Percentiles rank a stretch among this genome's conserved stretches.
phyloP scores from a whole-genome alignment of 2,888 invertebrate genomes.

The Trichopoda pennipes region DNA sequence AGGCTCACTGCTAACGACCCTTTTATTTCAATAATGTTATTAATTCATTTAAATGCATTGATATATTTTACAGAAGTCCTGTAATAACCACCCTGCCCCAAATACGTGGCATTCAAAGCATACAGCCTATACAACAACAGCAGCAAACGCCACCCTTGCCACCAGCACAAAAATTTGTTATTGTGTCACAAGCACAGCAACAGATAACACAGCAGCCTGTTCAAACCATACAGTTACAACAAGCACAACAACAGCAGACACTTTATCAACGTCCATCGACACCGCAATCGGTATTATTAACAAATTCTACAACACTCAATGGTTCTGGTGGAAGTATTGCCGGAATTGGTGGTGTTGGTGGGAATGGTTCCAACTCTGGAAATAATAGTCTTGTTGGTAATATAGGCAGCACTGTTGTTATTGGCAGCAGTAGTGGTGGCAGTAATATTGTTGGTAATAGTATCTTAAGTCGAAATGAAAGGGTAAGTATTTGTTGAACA shows the following conservation, averaged over 20 bases:
- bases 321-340: conserved; percentile 50
- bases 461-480: conserved; percentile 66
- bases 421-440: conserved; percentile 48
- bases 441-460: conserved; percentile 55
- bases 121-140: conserved; percentile 70
- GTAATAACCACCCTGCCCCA: conserved; percentile 77
- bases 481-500: conserved; percentile 63
- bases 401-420: conserved; percentile 62
- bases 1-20: neutral
- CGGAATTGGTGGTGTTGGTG: conserved; percentile 43
- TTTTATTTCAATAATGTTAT: neutral
- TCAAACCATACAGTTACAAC: conserved; percentile 69
- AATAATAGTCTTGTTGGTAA: conserved; percentile 49
- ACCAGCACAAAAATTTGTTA: conserved; percentile 77
- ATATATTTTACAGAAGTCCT: conserved; percentile 73
- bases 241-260: conserved; percentile 56
- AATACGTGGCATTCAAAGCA: conserved; percentile 74
- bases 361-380: conserved; percentile 51
- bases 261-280: conserved; percentile 73
- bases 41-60: neutral
- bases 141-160: conserved; percentile 50
- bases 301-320: conserved; percentile 62
- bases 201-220: conserved; percentile 69
- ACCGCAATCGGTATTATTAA: conserved; percentile 71
- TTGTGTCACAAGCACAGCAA: conserved; percentile 75